phyloP scores from a whole-genome alignment of 2,888 invertebrate genomes.

The Abscondita cerata region DNA sequence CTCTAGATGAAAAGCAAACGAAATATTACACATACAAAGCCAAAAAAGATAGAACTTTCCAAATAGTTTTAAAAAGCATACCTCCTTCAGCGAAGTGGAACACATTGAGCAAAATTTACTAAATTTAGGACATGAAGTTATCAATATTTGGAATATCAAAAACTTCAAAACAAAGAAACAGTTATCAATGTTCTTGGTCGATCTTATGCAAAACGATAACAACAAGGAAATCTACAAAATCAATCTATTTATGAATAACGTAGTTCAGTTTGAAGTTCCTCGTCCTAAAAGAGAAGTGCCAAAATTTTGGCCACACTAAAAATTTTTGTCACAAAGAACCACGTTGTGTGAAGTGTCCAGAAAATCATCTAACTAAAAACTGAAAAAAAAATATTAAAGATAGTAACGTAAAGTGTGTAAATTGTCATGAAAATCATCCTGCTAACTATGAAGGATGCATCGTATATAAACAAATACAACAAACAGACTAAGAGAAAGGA shows the following conservation, averaged over 20 bases:
- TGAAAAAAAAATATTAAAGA: neutral
- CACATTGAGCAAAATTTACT: neutral
- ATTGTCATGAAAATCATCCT: neutral
- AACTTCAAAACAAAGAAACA: neutral
- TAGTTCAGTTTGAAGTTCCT: neutral
- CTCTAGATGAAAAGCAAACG: neutral
- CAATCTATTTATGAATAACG: neutral
- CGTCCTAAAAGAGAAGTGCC: neutral
- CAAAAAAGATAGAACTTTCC: neutral
- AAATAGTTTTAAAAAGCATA: neutral
- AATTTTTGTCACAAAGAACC: neutral
- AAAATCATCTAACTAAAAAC: neutral
- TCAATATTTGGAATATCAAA: neutral
- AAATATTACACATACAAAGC: neutral
- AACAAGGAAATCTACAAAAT: neutral
- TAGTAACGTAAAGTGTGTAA: slow-evolving; percentile 5
- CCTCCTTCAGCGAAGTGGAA: neutral
- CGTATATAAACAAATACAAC: slow-evolving; percentile 8
- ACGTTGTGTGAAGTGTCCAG: neutral
- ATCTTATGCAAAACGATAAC: neutral
- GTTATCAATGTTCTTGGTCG: neutral
- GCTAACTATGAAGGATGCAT: neutral
- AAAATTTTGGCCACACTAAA: neutral
- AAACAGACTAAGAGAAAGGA: neutral
- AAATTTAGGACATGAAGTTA: neutral